Conservation (phyloP, 2,113 vertebrate genomes). For the Cyprichromis sp. region DNA sequence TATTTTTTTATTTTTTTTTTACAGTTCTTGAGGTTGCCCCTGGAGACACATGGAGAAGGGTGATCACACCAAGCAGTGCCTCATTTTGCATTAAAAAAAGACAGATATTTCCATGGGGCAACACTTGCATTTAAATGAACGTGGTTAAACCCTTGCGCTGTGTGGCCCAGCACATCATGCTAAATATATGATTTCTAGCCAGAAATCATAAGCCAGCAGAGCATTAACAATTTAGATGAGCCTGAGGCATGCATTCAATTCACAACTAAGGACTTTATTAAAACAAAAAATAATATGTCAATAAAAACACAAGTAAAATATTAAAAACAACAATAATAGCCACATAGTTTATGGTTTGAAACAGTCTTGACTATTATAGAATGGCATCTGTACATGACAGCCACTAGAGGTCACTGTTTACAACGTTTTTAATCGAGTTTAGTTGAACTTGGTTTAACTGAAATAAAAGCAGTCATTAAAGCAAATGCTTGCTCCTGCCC, state of each 20-base stretch:
- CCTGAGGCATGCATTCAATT: background rate
- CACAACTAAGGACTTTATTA: background rate
- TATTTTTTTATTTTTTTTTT: accelerated
- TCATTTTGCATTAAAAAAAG: background rate
- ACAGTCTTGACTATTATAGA: background rate
- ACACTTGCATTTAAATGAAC: background rate
- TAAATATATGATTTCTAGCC: background rate
- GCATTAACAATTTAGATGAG: background rate
- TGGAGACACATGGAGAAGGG: background rate
- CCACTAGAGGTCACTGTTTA: background rate
- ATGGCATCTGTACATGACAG: background rate
- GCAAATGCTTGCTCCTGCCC: background rate
- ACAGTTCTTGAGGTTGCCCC: background rate
- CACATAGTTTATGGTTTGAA: background rate
- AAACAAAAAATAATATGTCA: background rate
- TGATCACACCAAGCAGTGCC: too few relatives aligned
- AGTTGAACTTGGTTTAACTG: background rate
- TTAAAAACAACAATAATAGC: background rate
- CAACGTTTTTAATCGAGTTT: background rate
- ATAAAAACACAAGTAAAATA: background rate
- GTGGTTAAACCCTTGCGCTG: background rate
- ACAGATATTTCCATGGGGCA: background rate
- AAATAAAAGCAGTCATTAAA: background rate
- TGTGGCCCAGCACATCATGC: background rate
- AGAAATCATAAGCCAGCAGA: background rate